A percentile compares a stretch with the other conserved stretches of the same genome.
These are phyloP conservation scores for Coranthus polyacanthus DNA, from an alignment of 2,797 vertebrate genomes.

Conservation along the genomic window DNA sequence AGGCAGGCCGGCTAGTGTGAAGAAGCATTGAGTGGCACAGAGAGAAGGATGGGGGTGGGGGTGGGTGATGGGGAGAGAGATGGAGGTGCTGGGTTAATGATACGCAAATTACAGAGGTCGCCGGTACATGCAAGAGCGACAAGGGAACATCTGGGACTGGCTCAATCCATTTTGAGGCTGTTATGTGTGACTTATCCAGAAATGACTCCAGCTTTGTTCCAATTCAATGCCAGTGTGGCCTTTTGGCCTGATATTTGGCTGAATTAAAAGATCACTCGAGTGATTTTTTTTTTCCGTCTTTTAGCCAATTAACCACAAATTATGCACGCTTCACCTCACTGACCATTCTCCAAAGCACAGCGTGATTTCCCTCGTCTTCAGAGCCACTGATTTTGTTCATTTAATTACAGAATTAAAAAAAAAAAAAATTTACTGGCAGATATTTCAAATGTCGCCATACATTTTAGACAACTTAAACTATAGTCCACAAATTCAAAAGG, in stretches of 20 bases:
- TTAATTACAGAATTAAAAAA: not conserved
- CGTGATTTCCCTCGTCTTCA: not conserved
- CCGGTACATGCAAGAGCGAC: constrained; percentile 74
- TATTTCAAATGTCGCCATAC: not conserved
- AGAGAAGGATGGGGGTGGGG: constrained; percentile 34
- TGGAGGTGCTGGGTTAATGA: constrained; percentile 78
- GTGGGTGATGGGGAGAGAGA: constrained; percentile 60
- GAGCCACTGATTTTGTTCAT: not conserved
- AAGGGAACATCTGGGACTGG: constrained; percentile 62
- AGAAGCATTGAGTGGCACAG: constrained; percentile 65
- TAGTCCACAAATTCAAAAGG: no score
- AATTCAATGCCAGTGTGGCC: not conserved
- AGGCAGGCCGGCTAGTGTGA: constrained; percentile 90
- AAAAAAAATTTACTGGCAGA: not conserved
- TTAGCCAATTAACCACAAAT: constrained; percentile 2
- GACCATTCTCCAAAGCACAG: constrained; percentile 11
- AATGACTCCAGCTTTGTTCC: constrained; percentile 29
- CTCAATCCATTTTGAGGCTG: constrained; percentile 63
- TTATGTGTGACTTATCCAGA: constrained; percentile 20
- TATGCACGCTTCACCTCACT: not conserved
- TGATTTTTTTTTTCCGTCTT: not conserved
- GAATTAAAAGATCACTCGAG: not conserved
- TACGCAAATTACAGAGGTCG: constrained; percentile 64
- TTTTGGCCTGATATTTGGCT: not conserved
- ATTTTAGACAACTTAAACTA: no score